These are phyloP conservation scores for Leucoraja erinaceus DNA, from an alignment of 2,113 vertebrate genomes.

Conservation along the genomic window DNA sequence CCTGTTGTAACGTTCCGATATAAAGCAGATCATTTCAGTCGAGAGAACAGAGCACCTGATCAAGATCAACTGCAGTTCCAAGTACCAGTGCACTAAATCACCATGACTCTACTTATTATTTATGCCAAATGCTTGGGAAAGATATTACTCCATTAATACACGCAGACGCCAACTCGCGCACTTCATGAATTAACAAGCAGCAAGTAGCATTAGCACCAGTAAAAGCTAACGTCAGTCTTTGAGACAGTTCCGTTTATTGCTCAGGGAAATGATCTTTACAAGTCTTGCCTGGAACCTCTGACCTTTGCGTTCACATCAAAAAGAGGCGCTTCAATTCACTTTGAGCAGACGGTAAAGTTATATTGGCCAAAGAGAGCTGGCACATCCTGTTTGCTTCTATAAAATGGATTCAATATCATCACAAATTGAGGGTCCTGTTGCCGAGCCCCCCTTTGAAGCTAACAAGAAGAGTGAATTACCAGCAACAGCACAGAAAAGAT, in stretches of 20 bases:
- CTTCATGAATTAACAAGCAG: not conserved
- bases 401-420: not conserved
- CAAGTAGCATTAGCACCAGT: not conserved
- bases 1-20: not conserved
- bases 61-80: not conserved
- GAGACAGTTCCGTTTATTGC: not conserved
- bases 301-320: not conserved
- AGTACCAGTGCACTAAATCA: not conserved
- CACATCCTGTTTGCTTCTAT: not conserved
- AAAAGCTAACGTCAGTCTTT: not conserved
- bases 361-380: not conserved
- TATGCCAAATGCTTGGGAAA: not conserved
- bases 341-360: not conserved
- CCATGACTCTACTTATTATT: not conserved
- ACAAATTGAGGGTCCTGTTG: not conserved
- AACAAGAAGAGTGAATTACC: not conserved
- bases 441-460: not conserved
- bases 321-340: not conserved
- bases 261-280: not conserved
- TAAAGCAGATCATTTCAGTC: not conserved
- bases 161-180: too few species aligned
- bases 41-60: not conserved
- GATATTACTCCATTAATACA: not conserved
- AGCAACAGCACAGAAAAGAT: not conserved
- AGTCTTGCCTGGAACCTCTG: not conserved